Conservation (phyloP, 2,888 invertebrate species). For the Apeira syringaria region DNA sequence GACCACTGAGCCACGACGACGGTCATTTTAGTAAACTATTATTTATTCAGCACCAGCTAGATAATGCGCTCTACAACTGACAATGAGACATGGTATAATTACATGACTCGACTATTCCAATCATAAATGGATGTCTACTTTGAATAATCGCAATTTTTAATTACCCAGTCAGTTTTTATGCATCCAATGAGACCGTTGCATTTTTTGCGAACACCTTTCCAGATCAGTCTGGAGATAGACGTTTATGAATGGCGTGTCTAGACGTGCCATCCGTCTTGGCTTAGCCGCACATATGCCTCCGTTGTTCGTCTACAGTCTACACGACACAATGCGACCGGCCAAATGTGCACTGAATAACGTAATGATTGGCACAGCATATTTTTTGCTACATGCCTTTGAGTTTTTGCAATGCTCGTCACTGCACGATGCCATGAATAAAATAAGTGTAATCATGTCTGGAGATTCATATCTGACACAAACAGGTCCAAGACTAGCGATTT, state of each 20-base stretch:
- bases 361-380: conserved; percentile 47
- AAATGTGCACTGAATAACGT: conserved; percentile 61
- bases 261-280: conserved; percentile 60
- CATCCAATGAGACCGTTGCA: conserved; percentile 43
- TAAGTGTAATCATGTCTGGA: conserved; percentile 53
- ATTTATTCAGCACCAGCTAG: no score
- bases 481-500: conserved; percentile 38
- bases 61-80: no score
- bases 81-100: no score
- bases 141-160: conserved; percentile 48
- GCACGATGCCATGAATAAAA: conserved; percentile 53
- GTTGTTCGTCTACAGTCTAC: conserved; percentile 46
- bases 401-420: conserved; percentile 44
- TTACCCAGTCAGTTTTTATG: conserved; percentile 52
- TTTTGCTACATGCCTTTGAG: conserved; percentile 47
- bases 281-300: conserved; percentile 47
- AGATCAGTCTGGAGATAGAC: conserved; percentile 66
- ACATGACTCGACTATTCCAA: neutral
- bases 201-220: conserved; percentile 52
- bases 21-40: no score
- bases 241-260: conserved; percentile 63
- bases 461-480: conserved; percentile 48
- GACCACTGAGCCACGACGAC: no score
- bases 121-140: conserved; percentile 8
- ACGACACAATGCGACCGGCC: conserved; percentile 39